Conservation (phyloP, 2,888 invertebrate genomes). For the Limnephilus auricula region DNA sequence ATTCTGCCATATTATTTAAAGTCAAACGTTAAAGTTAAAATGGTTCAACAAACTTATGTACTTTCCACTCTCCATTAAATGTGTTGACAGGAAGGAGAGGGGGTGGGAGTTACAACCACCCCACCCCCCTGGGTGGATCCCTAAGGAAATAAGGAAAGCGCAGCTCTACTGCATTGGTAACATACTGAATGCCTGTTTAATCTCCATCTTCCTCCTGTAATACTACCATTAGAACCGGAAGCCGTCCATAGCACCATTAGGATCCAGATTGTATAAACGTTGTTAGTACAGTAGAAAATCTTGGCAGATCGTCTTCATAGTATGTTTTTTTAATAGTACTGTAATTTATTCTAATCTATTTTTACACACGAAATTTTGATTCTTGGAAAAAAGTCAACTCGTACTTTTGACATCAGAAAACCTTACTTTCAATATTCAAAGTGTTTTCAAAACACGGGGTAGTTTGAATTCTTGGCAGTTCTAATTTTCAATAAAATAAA, state of each 20-base stretch:
- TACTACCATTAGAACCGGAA: background rate
- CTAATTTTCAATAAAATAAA: too few relatives aligned
- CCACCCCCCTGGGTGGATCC: background rate
- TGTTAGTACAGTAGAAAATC: background rate
- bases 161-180: background rate
- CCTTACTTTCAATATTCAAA: too few relatives aligned
- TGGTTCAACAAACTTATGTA: background rate
- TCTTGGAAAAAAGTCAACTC: background rate
- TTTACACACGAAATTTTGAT: background rate
- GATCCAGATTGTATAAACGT: background rate
- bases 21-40: too few relatives aligned
- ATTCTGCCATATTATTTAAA: too few relatives aligned
- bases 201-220: slow-evolving; percentile 21
- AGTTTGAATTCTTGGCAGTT: too few relatives aligned
- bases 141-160: slow-evolving; percentile 7
- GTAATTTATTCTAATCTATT: too few relatives aligned
- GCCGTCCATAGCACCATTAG: background rate
- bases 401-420: too few relatives aligned
- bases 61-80: background rate
- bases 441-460: too few relatives aligned
- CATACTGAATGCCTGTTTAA: slow-evolving; percentile 36
- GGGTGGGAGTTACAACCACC: background rate
- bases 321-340: background rate
- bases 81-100: background rate
- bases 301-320: background rate